Evolutionary conservation across 1,140 invertebrate species (phyloP).

Genomic region (Orius laevigatus): DNA sequence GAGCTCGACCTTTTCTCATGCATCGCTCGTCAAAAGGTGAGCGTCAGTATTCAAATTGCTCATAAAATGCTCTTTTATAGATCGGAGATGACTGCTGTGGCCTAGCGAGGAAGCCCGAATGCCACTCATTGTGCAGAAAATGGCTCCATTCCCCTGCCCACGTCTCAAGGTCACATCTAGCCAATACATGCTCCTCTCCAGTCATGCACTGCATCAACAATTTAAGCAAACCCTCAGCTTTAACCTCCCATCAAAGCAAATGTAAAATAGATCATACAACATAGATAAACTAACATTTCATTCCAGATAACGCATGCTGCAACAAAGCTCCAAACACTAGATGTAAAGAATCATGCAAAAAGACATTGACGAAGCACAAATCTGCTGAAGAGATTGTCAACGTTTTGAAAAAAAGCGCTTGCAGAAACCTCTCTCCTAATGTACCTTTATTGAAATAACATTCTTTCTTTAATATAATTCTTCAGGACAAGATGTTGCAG

Average conservation of each 20-base stretch:
- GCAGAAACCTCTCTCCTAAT: slow-evolving; percentile 32
- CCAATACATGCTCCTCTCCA: slow-evolving; percentile 45
- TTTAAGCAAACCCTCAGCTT: slow-evolving; percentile 43
- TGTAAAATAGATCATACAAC: no score
- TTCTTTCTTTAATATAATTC: slow-evolving; percentile 13
- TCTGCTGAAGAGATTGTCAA: slow-evolving; percentile 51
- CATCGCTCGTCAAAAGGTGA: slow-evolving; percentile 48
- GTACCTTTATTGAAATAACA: not conserved
- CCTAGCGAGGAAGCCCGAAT: slow-evolving; percentile 37
- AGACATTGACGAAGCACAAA: slow-evolving; percentile 39
- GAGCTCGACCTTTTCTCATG: slow-evolving; percentile 61
- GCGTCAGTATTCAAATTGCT: not conserved
- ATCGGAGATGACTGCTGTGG: slow-evolving; percentile 56
- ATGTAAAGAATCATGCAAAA: slow-evolving; percentile 52
- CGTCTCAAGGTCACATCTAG: slow-evolving; percentile 34
- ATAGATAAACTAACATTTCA: no score
- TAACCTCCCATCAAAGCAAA: slow-evolving; percentile 39
- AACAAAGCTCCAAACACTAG: slow-evolving; percentile 45
- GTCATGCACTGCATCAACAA: slow-evolving; percentile 34
- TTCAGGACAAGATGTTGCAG: slow-evolving; percentile 39
- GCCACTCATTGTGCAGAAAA: slow-evolving; percentile 43
- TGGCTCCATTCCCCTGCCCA: slow-evolving; percentile 32
- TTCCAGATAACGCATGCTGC: slow-evolving; percentile 65
- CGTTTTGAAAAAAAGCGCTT: slow-evolving; percentile 41
- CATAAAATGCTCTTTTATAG: slow-evolving; percentile 17